Percentiles rank a stretch among this genome's conserved stretches.
phyloP scores from a whole-genome alignment of 2,797 vertebrate genomes.

The Dermochelys coriacea region DNA sequence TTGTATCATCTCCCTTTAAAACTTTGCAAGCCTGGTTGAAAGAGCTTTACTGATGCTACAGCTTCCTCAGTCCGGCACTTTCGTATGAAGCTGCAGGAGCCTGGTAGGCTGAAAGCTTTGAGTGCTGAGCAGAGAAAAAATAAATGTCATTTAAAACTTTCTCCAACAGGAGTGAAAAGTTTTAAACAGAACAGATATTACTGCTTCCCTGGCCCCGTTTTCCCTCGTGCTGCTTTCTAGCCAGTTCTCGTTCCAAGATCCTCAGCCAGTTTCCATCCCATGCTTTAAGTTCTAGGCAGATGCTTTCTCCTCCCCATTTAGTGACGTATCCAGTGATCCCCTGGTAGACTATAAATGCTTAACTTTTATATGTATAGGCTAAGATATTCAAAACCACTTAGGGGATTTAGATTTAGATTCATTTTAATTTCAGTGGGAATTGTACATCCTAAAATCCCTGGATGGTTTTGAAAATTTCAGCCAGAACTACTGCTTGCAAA shows the following conservation, averaged over 20 bases:
- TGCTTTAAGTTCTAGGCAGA: not conserved
- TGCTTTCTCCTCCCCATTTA: not conserved
- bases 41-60: not conserved
- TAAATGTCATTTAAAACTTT: not conserved
- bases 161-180: not conserved
- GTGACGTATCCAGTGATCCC: not conserved
- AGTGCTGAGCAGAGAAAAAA: not conserved
- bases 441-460: not conserved
- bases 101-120: not conserved
- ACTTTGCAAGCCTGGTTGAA: not conserved
- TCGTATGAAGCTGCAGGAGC: not conserved
- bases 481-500: not conserved
- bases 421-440: not conserved
- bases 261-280: not conserved
- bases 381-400: not conserved
- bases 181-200: not conserved
- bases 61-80: not conserved
- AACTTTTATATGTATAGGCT: not conserved
- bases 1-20: not conserved
- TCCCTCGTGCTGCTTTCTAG: not conserved
- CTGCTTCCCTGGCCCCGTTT: not conserved
- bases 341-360: not conserved
- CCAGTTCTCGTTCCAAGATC: not conserved
- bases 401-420: not conserved
- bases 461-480: not conserved